Evolutionary conservation across 2,797 vertebrate species (phyloP).

Genomic region (Hoplostethus mediterraneus): DNA sequence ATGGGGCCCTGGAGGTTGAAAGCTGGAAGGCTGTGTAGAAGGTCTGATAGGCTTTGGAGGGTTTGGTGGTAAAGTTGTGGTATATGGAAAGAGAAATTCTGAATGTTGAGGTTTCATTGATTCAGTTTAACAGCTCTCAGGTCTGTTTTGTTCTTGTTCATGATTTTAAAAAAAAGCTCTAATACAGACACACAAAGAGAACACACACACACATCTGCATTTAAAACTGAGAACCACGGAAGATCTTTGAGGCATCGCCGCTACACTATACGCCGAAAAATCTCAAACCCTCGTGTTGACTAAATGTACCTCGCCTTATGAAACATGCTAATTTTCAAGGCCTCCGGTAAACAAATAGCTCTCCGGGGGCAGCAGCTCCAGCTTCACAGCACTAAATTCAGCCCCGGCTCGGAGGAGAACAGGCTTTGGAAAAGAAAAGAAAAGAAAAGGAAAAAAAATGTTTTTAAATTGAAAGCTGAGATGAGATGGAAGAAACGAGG

Average conservation of each 20-base stretch:
- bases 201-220: neutral
- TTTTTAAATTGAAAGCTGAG: neutral
- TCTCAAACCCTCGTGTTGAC: constrained; percentile 13
- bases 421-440: constrained; percentile 32
- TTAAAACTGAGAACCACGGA: too few relatives aligned
- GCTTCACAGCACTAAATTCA: constrained; percentile 57
- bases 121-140: too few relatives aligned
- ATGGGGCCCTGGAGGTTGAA: too few relatives aligned
- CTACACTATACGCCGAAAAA: too few relatives aligned
- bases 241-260: too few relatives aligned
- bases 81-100: too few relatives aligned
- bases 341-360: constrained; percentile 70
- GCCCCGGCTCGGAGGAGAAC: constrained; percentile 53
- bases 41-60: too few relatives aligned
- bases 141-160: too few relatives aligned
- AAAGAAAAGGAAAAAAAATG: constrained; percentile 30
- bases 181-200: neutral
- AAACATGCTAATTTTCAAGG: constrained; percentile 72
- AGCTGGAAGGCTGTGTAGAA: too few relatives aligned
- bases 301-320: constrained; percentile 35
- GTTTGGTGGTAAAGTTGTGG: too few relatives aligned
- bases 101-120: too few relatives aligned
- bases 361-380: constrained; percentile 59
- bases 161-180: too few relatives aligned
- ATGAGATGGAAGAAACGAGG: constrained; percentile 42